Percentiles rank a stretch among this genome's conserved stretches.
phyloP scores from a whole-genome alignment of 2,888 invertebrate genomes.

The Exephanes ischioxanthus region DNA sequence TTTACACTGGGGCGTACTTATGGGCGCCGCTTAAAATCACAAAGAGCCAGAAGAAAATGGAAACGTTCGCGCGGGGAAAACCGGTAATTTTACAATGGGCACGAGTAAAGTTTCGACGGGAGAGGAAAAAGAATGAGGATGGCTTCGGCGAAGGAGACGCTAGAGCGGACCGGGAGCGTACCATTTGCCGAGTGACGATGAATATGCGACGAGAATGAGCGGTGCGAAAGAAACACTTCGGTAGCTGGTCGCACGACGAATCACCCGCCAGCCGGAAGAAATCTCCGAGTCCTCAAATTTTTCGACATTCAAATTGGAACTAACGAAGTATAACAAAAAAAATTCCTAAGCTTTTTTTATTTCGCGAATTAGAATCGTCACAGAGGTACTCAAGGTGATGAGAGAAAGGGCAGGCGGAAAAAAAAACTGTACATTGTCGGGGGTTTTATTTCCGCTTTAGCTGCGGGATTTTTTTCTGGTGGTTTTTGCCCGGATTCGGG shows the following conservation, averaged over 20 bases:
- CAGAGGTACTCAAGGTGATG: not conserved
- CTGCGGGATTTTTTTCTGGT: too few species aligned
- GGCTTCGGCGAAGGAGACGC: slow-evolving; percentile 3
- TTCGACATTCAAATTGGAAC: not conserved
- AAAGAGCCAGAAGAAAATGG: slow-evolving; percentile 49
- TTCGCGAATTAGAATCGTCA: not conserved
- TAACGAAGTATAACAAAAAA: not conserved
- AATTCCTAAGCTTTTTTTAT: not conserved
- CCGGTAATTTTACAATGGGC: slow-evolving; percentile 47
- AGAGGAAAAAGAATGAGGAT: slow-evolving; percentile 14
- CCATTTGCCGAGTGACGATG: slow-evolving; percentile 9
- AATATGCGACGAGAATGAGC: slow-evolving; percentile 37
- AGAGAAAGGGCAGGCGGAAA: not conserved
- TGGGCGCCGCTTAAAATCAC: slow-evolving; percentile 53
- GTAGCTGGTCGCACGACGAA: slow-evolving; percentile 6
- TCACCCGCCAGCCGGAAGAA: not conserved
- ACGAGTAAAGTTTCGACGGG: slow-evolving; percentile 22
- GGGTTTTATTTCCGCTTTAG: too few species aligned
- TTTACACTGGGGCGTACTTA: not conserved
- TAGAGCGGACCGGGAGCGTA: not conserved
- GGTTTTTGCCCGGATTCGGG: too few species aligned
- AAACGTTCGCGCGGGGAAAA: slow-evolving; percentile 4
- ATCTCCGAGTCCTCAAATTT: not conserved
- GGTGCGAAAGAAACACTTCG: slow-evolving; percentile 10
- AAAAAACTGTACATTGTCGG: too few species aligned